Conservation (phyloP, 2,113 vertebrate genomes). For the Sprattus sprattus region DNA sequence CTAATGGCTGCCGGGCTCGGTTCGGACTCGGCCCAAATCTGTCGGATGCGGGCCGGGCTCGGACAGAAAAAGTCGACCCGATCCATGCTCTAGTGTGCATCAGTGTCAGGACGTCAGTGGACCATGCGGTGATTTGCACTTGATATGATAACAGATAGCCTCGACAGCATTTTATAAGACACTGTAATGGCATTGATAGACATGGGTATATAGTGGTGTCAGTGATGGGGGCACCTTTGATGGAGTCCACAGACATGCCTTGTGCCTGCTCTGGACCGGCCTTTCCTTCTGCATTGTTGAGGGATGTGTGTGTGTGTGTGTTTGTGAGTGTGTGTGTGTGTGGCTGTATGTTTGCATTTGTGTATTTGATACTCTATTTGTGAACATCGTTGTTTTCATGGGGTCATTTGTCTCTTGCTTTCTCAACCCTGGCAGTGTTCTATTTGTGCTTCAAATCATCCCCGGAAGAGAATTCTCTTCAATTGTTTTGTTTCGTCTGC, state of each 20-base stretch:
- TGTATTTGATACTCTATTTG: background rate
- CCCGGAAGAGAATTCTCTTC: background rate
- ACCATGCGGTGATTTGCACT: background rate
- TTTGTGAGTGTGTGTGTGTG: background rate
- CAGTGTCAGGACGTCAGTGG: background rate
- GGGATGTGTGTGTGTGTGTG: too few relatives aligned
- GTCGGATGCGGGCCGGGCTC: too few relatives aligned
- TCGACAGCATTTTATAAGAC: background rate
- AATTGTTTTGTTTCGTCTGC: background rate
- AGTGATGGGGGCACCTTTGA: too few relatives aligned
- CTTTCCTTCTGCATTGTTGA: background rate
- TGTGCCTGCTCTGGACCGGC: background rate
- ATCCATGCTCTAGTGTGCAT: too few relatives aligned
- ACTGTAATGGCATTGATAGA: background rate
- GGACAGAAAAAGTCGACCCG: too few relatives aligned
- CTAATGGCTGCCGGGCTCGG: too few relatives aligned
- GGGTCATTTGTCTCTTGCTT: background rate
- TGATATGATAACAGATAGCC: background rate
- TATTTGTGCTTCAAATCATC: background rate
- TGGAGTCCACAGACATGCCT: background rate
- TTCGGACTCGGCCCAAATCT: too few relatives aligned
- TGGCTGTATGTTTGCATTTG: too few relatives aligned
- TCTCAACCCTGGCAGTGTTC: background rate
- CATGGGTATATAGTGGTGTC: background rate
- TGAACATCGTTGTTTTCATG: background rate